Conservation (phyloP, 2,888 invertebrate genomes). For the Trissoscelio sp. region DNA sequence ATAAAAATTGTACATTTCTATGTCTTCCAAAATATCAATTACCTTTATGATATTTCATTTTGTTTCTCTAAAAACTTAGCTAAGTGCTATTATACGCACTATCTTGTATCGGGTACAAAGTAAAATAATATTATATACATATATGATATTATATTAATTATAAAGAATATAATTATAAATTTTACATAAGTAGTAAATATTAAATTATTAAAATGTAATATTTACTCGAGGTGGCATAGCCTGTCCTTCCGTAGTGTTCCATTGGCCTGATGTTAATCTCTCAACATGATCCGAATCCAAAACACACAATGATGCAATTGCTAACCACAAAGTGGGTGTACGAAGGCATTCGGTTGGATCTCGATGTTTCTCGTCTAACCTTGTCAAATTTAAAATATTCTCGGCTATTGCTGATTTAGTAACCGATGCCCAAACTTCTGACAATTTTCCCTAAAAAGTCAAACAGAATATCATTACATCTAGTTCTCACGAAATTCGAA, state of each 20-base stretch:
- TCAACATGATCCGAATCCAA: slow-evolving; percentile 96
- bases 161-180: no score
- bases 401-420: slow-evolving; percentile 95
- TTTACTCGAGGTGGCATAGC: slow-evolving; percentile 85
- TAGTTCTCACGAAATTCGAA: no score
- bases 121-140: no score
- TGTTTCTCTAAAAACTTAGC: no score
- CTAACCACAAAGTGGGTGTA: slow-evolving; percentile 95
- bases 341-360: slow-evolving; percentile 91
- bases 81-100: no score
- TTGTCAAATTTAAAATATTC: slow-evolving; percentile 92
- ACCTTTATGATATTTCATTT: no score
- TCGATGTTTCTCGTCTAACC: slow-evolving; percentile 90
- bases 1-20: no score
- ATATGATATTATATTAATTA: no score
- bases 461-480: neutral
- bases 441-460: slow-evolving; percentile 90
- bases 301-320: slow-evolving; percentile 96
- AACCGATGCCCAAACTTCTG: slow-evolving; percentile 93
- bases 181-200: no score
- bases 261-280: slow-evolving; percentile 90
- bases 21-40: no score
- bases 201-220: neutral
- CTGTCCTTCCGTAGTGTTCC: slow-evolving; percentile 87
- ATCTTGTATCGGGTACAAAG: no score